Evolutionary conservation across 2,888 invertebrate species (phyloP), one percentile per base, ranked within the genome.

Genomic region (Ophion costatus): DNA sequence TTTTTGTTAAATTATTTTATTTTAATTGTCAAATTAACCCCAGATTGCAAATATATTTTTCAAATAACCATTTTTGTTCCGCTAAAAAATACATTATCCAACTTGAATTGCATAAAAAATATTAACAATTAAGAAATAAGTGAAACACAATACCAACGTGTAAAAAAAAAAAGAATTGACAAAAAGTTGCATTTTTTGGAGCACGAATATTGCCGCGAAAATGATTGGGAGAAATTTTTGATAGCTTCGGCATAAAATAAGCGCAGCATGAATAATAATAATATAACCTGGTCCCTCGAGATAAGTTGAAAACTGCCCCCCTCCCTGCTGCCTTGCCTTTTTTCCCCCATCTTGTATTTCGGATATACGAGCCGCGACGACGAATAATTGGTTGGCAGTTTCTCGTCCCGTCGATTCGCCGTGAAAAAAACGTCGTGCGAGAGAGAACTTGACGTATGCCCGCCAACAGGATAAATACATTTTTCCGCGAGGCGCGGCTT

Each of bases 371-470:
- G 69, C 63, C 22, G 80, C 59, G 67, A 80, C 73, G 78, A 67
- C 45, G 73, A 84, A 80, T 80, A 77, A 84, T 81, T 74, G 83
- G 79, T 66, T 63, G 64, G 42, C 76, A 71, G 79, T 79, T 64
- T 51, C 61, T 77, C 67, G 71, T 80, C 80, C 61, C 66, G 56
- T 80, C 77, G 83, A 77, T 69, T 80, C 76, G 66, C 42, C 59
- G 59, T 1, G 67, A 29, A 29, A 51, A 51, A 61, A 56, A 64
- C 14, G 20, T 6, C 51, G 59, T 24, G 5, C 61, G 22, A n/a
- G 33, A 45, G 79, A 80, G 64, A 64, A 71, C 63, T 76, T 80
- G 73, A 78, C 63, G 73, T 69, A 63, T 74, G 77, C 63, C 61
- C 17, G 17, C 73, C 77, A 64, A 78, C 74, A 61, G 77, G 74